phyloP scores from a whole-genome alignment of 2,797 vertebrate genomes.

The Remorina albescens region DNA sequence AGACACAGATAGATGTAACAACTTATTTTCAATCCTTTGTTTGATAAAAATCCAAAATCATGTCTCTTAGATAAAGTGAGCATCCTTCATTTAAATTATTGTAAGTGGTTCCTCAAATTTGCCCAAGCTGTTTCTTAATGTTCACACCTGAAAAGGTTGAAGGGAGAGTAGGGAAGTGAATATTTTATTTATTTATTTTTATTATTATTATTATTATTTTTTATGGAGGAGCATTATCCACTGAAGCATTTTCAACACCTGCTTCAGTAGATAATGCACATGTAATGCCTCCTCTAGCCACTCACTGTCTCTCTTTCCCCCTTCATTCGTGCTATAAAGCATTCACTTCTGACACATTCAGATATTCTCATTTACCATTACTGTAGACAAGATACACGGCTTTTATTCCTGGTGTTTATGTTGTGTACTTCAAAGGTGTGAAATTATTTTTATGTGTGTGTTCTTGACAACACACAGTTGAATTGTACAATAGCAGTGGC shows the following conservation, averaged over 20 bases:
- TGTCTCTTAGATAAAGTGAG: background rate
- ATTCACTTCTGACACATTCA: slow-evolving; percentile 12
- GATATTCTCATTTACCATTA: slow-evolving; percentile 17
- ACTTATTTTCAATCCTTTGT: slow-evolving; percentile 7
- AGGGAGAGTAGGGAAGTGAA: background rate
- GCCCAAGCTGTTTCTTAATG: slow-evolving; percentile 1
- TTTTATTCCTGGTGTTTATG: slow-evolving; percentile 6
- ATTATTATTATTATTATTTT: no score
- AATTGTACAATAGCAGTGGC: background rate
- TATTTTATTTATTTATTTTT: no score
- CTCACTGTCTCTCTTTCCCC: slow-evolving; percentile 63
- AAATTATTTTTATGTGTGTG: slow-evolving; percentile 17
- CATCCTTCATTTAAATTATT: background rate
- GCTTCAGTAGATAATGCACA: slow-evolving; percentile 16
- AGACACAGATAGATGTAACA: slow-evolving; percentile 20
- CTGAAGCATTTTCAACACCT: background rate
- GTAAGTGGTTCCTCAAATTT: slow-evolving; percentile 13
- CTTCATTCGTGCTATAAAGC: slow-evolving; percentile 4
- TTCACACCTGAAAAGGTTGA: background rate
- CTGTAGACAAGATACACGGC: slow-evolving; percentile 2
- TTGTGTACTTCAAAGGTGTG: background rate
- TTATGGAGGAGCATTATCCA: no score
- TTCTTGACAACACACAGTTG: slow-evolving; percentile 2
- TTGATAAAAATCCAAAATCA: background rate
- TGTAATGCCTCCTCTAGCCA: slow-evolving; percentile 57